phyloP scores from a whole-genome alignment of 2,888 invertebrate species.

The Drosophila longiperda region DNA sequence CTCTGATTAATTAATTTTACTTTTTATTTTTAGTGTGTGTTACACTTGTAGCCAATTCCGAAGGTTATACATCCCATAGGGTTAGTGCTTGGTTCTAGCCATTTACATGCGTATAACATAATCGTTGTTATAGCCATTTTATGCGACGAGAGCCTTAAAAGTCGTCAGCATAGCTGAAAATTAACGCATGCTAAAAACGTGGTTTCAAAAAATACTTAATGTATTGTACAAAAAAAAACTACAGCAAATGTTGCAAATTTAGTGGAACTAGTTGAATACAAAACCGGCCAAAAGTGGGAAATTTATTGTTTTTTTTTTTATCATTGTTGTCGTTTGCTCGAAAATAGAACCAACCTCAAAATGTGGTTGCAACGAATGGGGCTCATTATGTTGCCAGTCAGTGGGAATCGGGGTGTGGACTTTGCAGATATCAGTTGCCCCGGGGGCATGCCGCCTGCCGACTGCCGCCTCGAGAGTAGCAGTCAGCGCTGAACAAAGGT shows the following conservation, averaged over 20 bases:
- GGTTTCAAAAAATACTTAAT: not conserved
- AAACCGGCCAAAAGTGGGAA: constrained; percentile 5
- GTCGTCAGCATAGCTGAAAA: constrained; percentile 4
- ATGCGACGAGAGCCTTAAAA: constrained; percentile 15
- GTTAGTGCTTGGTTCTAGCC: too few relatives aligned
- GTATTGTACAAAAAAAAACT: not conserved
- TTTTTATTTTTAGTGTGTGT: too few relatives aligned
- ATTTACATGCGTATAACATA: constrained; percentile 4
- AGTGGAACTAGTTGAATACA: not conserved
- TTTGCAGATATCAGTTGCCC: constrained; percentile 29
- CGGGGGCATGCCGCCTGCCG: not conserved
- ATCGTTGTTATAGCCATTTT: not conserved
- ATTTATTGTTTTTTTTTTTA: constrained; percentile 6
- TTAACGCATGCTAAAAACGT: constrained; percentile 13
- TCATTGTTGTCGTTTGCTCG: constrained; percentile 22
- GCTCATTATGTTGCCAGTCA: constrained; percentile 53
- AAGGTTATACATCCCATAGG: constrained; percentile 3
- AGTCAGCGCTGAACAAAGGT: constrained; percentile 37
- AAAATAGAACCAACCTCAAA: constrained; percentile 52
- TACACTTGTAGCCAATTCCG: not conserved
- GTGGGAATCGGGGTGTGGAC: not conserved
- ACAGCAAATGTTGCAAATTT: too few relatives aligned
- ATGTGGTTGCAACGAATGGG: constrained; percentile 38
- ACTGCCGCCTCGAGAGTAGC: constrained; percentile 35
- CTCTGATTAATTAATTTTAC: not conserved